A percentile compares a stretch with the other conserved stretches of the same genome.
Conservation (phyloP, 2,113 vertebrate species). For the Brachyhypopomus gauderio region DNA sequence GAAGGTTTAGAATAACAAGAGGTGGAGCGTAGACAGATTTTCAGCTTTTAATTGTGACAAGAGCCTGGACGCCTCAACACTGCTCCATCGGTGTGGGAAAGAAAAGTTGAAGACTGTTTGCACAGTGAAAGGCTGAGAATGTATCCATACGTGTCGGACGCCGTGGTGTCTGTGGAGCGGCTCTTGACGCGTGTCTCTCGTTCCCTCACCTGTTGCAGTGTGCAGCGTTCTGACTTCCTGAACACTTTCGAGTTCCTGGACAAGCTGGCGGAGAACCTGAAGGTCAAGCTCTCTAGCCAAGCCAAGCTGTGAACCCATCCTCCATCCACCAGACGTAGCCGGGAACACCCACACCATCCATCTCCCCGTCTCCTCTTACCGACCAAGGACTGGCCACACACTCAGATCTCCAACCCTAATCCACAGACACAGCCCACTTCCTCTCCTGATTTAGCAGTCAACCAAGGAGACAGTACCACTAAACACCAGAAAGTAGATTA, state of each 20-base stretch:
- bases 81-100: no score
- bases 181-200: not conserved
- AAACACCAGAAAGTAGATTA: not conserved
- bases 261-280: constrained; percentile 94
- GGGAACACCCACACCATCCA: constrained; percentile 16
- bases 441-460: constrained; percentile 15
- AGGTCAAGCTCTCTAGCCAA: constrained; percentile 80
- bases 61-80: no score
- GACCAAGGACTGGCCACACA: not conserved
- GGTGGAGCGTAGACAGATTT: no score
- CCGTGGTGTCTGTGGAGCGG: not conserved
- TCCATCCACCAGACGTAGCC: not conserved
- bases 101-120: no score
- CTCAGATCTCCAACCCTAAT: constrained; percentile 12
- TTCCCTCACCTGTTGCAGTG: constrained; percentile 67
- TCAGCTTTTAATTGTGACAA: no score
- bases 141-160: no score
- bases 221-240: constrained; percentile 89
- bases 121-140: not conserved
- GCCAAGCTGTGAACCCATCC: constrained; percentile 80
- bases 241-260: constrained; percentile 98
- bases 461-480: constrained; percentile 23
- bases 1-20: no score
- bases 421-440: not conserved
- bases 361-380: not conserved